Conservation (phyloP, 2,113 vertebrate species). For the Nestor notabilis region DNA sequence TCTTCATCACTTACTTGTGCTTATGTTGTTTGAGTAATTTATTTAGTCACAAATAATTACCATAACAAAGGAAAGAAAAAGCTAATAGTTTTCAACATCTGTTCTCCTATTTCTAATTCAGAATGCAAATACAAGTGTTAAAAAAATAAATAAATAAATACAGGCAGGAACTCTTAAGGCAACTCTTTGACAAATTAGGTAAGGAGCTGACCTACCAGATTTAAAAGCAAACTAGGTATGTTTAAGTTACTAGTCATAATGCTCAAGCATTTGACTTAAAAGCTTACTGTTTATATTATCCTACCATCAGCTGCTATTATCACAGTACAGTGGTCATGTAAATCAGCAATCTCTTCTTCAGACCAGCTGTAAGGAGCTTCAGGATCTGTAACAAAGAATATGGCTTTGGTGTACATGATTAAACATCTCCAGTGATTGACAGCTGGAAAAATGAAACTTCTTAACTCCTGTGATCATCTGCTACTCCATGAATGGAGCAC, state of each 20-base stretch:
- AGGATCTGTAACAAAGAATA: slow-evolving; percentile 69
- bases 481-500: background rate
- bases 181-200: background rate
- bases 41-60: background rate
- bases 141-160: background rate
- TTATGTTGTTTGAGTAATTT: background rate
- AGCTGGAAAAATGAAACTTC: background rate
- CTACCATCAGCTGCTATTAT: slow-evolving; percentile 92
- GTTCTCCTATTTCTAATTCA: background rate
- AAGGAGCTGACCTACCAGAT: background rate
- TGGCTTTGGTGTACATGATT: background rate
- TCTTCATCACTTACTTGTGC: background rate
- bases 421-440: background rate
- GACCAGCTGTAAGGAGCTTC: slow-evolving; percentile 86
- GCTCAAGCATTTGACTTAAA: background rate
- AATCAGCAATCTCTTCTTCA: slow-evolving; percentile 84
- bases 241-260: background rate
- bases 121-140: background rate
- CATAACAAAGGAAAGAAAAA: background rate
- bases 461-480: background rate
- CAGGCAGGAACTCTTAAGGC: background rate
- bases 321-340: slow-evolving; percentile 81
- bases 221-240: background rate
- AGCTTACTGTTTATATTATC: background rate
- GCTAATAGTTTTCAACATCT: background rate